These are phyloP conservation scores for Threskiornis aethiopicus DNA, from an alignment of 2,797 vertebrate species.

Conservation along the genomic window DNA sequence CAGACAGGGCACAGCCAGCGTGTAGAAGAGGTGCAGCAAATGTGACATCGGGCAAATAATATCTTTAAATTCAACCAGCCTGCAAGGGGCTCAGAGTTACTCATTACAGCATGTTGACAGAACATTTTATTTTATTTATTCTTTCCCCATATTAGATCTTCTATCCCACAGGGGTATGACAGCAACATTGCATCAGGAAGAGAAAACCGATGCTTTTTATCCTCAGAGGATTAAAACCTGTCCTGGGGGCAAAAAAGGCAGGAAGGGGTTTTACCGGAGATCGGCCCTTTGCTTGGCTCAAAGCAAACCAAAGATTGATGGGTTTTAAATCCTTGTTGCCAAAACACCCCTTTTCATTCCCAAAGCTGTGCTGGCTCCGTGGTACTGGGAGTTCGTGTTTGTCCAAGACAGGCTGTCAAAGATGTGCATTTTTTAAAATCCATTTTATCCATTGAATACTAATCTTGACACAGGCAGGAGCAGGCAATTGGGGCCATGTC, in stretches of 20 bases:
- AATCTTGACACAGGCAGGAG: not conserved
- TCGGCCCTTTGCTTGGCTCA: not conserved
- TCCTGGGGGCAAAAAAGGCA: not conserved
- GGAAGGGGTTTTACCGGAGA: not conserved
- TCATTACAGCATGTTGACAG: not conserved
- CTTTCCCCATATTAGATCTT: not conserved
- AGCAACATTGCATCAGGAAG: not conserved
- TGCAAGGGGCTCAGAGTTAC: not conserved
- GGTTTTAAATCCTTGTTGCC: conserved; percentile 21
- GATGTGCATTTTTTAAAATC: not conserved
- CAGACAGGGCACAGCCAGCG: not conserved
- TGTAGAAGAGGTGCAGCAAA: not conserved
- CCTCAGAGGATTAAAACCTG: not conserved
- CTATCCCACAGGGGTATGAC: not conserved
- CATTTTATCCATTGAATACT: not conserved
- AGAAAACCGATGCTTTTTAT: not conserved
- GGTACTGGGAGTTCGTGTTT: not conserved
- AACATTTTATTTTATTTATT: not conserved
- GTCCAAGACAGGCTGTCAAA: not conserved
- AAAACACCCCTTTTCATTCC: conserved; percentile 9
- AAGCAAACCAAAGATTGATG: not conserved
- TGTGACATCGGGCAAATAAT: not conserved
- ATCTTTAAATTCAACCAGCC: not conserved
- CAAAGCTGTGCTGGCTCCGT: not conserved
- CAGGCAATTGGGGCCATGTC: not conserved